Base-by-base conservation (phyloP, 23 tunicate species). In the Botrylloides violaceus region DNA sequence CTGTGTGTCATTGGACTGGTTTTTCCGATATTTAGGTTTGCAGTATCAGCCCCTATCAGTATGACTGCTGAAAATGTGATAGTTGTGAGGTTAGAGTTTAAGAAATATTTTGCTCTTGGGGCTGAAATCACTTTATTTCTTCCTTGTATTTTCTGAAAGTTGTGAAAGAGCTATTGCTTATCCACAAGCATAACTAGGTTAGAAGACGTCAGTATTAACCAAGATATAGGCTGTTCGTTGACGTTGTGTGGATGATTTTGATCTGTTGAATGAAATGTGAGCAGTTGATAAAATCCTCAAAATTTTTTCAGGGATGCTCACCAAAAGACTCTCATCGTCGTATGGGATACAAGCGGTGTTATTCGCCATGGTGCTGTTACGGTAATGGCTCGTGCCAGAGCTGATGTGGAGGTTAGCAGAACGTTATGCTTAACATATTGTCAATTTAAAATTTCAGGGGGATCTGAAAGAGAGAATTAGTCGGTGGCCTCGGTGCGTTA, bases 301-400 rank as follows among this genome's bases (percentile, higher is more conserved):
- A 30, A 71, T n/a, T 49, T 72, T 74, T 75, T 5, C 36, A 90
- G 97, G 63, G 97, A 90, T 71, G 63, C 71, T 5, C 90, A 90
- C 37, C 84, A 84, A 3, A 90, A 90, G 33, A 83, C 83, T 20
- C 61, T 90, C 22, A 50, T 90, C 43, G 72, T 90, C 73, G 97
- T 90, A n/a, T 90, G 97, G 97, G 81, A 90, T 61, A 90, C 97
- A 29, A 90, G 90, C 58, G 72, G 77, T 36, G 90, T 88, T 24
- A 22, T 90, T 19, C 60, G 79, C 4, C 80, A 75, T 23, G 85
- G 86, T 0, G 28, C 90, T 34, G 85, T 82, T 23, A 78, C 66
- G 32, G 90, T 90, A 3, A 78, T 90, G 35, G 97, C 97, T 0
- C 82, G 86, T 61, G 89, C 85, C 2, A 83, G 79, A 47, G 71